Conservation (phyloP, 1,140 invertebrate species). For the Polyergus mexicanus region DNA sequence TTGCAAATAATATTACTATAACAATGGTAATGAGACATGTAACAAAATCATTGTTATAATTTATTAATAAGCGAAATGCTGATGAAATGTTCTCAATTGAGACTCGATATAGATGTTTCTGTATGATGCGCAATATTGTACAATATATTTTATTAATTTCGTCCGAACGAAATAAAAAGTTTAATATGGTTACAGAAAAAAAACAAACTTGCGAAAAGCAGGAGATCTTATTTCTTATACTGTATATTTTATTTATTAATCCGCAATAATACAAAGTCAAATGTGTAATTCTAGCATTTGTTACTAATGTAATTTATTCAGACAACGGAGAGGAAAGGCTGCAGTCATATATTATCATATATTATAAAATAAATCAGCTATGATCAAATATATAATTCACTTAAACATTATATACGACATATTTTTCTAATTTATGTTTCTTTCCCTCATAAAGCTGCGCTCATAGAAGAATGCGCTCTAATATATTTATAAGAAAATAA, state of each 20-base stretch:
- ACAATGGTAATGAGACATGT: no score
- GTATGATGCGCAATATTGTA: no score
- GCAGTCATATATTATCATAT: constrained; percentile 34
- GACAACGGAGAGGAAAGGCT: constrained; percentile 53
- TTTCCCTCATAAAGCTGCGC: neutral
- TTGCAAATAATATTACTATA: no score
- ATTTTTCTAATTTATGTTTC: constrained; percentile 50
- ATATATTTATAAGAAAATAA: constrained; percentile 43
- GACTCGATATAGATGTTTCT: no score
- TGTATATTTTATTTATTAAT: constrained; percentile 61
- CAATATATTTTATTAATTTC: neutral
- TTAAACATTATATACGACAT: constrained; percentile 21
- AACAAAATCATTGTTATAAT: no score
- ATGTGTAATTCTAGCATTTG: constrained; percentile 24
- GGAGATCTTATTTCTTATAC: neutral
- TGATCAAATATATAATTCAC: neutral
- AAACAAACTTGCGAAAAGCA: neutral
- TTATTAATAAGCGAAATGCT: no score
- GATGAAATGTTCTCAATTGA: no score
- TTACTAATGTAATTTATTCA: constrained; percentile 28
- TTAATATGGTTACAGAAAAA: neutral
- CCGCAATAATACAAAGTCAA: constrained; percentile 68
- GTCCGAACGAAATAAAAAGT: neutral
- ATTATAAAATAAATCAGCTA: constrained; percentile 19
- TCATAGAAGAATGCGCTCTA: constrained; percentile 12